Conservation (phyloP, 2,113 vertebrate genomes). For the Madoqua kirkii region DNA sequence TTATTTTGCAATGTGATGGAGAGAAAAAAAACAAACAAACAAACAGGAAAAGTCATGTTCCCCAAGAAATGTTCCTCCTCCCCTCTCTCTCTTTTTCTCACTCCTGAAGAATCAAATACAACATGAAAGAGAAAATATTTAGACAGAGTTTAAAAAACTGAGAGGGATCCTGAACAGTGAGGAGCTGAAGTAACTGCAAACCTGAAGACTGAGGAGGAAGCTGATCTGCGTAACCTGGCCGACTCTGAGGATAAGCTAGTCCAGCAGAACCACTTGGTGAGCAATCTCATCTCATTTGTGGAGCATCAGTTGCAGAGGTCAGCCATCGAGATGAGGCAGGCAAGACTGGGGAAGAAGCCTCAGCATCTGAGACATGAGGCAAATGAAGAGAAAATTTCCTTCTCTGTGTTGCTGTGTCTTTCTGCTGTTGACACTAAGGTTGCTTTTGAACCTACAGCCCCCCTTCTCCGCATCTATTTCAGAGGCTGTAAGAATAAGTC, state of each 20-base stretch:
- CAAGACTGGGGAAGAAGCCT: not conserved
- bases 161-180: not conserved
- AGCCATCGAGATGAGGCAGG: not conserved
- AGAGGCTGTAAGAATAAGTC: not conserved
- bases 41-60: not conserved
- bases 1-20: not conserved
- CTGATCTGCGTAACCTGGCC: fast-evolving
- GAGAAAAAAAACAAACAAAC: not conserved
- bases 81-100: not conserved
- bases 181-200: not conserved
- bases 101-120: not conserved
- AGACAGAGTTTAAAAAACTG: not conserved
- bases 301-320: not conserved
- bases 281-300: not conserved
- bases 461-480: not conserved
- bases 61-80: not conserved
- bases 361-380: not conserved
- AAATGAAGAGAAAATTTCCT: not conserved
- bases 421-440: not conserved
- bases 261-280: not conserved
- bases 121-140: not conserved
- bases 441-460: not conserved
- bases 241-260: not conserved
- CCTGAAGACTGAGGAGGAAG: not conserved
- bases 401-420: not conserved